phyloP scores from a whole-genome alignment of 2,888 invertebrate genomes.

The Metopia argyrocephala region DNA sequence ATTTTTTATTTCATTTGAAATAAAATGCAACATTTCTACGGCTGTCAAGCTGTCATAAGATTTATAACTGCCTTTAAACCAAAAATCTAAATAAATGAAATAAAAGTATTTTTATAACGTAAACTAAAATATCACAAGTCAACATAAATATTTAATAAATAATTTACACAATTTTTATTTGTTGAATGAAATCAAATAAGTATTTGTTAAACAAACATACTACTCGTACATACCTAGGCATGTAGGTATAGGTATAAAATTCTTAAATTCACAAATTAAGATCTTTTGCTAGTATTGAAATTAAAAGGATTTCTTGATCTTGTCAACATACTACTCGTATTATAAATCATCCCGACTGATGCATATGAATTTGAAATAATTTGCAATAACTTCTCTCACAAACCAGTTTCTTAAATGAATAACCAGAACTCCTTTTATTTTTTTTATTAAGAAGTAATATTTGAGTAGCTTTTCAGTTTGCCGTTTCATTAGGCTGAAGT shows the following conservation, averaged over 20 bases:
- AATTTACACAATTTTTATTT: not conserved
- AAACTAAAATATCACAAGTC: slow-evolving; percentile 15
- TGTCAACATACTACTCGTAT: no score
- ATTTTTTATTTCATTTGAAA: slow-evolving; percentile 31
- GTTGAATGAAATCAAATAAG: not conserved
- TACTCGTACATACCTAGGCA: no score
- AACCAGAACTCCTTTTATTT: not conserved
- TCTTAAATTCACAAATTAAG: no score
- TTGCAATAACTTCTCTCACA: not conserved
- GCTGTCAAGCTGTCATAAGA: slow-evolving; percentile 65
- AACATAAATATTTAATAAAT: slow-evolving; percentile 2
- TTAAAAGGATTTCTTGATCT: no score
- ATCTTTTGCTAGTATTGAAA: no score
- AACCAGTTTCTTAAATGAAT: not conserved
- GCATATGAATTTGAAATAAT: not conserved
- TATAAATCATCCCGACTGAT: no score
- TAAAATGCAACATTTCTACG: slow-evolving; percentile 59
- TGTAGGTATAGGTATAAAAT: no score
- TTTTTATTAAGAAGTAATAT: no score
- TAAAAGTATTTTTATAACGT: slow-evolving; percentile 30
- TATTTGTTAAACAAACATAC: no score
- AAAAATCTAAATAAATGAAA: not conserved
- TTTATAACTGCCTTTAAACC: slow-evolving; percentile 56
- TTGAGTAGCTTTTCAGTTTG: not conserved
- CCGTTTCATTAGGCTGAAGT: not conserved